Evolutionary conservation across 1,140 invertebrate genomes (phyloP), one percentile per base, ranked within the genome.

Genomic region (Conus ventricosus): DNA sequence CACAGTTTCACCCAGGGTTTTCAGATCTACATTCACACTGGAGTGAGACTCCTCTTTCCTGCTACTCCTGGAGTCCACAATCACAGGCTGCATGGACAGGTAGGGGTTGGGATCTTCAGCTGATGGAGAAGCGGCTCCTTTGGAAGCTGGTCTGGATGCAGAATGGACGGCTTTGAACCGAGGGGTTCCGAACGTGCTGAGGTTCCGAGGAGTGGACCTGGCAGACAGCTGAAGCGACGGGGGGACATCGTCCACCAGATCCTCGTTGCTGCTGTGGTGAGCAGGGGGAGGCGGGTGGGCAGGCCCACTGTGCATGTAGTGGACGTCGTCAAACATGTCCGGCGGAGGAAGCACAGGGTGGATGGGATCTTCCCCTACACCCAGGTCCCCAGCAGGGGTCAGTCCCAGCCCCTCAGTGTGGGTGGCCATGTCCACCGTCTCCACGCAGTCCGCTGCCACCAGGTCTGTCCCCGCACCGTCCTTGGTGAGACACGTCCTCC

Each of bases 391-490:
- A 13, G n/a, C 23, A 53, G 60, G 13, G 57, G 25, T 53, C 60
- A 71, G 23, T 8, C 17, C 27, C 4, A 39, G 57, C 20, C 53
- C 25, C 51, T 83, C 81, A 15, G 7, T 55, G 75, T 84, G 51
- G 17, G 54, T 60, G 10, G 87, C 53, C 67, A 86, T 81, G 78
- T 88, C 78, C 84, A 88, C 71, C 87, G 89, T 75, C 88, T 91
- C 71, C 76, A 75, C 60, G 20, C 87, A 67, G 23, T 87, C 63
- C 27, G 81, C 87, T 13, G 67, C 97, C 25, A 97, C 95, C 94
- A 98, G 97, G 91, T 97, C 97, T 5, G 97, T 97, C 51, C 20
- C 51, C 67, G 10, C 63, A 23, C 27, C 27, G 4, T 20, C 15
- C 6, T 7, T 39, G 80, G 13, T 27, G 25, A 39, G 39, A 39